Base-by-base conservation (phyloP, 1,140 invertebrate species). In the Carcinoscorpius rotundicauda region DNA sequence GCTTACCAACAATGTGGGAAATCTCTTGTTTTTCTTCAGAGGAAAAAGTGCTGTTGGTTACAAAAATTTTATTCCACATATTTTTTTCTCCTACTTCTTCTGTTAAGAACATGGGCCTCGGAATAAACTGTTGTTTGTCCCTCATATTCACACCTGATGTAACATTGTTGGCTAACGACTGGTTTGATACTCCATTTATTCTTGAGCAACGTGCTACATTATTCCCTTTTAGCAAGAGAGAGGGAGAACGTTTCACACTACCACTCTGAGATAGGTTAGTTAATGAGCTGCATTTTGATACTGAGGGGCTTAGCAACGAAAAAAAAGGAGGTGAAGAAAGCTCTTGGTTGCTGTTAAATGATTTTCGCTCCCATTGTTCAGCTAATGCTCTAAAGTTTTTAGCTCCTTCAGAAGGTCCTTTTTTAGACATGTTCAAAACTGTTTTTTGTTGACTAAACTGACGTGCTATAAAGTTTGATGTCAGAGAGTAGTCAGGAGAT, bases 361-460 rank as follows among this genome's bases (percentile, higher is more conserved):
- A 69, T 48, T 74, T 71, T 65, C 76, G 73, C 59, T 78, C 75
- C 77, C 77, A 78, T 60, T 75, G 76, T 59, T 77, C 75, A 3
- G 77, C 71, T n/a, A 78, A 62, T 11, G 75, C 73, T 65, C 72
- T 73, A 68, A 78, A 78, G 58, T 75, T 76, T 60, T 76, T 74
- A 4, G 61, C 59, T 6, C 60, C 58, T 53, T 66, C 62, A n/a
- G 59, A 29, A 58, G 66, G 51, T 10, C 61, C 61, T 8, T 55
- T n/a, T n/a, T 8, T n/a, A 8, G 6, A 8, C 6, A n/a, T n/a
- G 9, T 58, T 60, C 0, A 68, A 58, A n/a, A 68, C 67, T 6
- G 64, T 66, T 53, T 60, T 63, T 49, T 68, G 67, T 10, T 68
- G 67, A 29, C 67, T 68, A 2, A 68, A 52, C 0, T 58, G 58